phyloP scores from a whole-genome alignment of 2,888 invertebrate species.

The Nomada ruficornis region DNA sequence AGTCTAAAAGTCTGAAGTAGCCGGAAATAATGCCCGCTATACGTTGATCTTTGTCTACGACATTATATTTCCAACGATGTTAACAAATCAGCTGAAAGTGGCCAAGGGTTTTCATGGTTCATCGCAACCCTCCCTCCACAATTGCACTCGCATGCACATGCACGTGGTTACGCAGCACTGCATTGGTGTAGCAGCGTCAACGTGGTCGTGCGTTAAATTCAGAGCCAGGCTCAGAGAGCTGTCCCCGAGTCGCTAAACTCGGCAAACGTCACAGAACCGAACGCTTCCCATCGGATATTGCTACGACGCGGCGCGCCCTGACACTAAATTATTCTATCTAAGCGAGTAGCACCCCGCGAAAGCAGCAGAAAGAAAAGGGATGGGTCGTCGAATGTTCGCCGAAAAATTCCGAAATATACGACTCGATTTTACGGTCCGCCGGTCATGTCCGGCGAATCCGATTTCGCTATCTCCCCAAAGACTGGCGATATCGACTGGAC shows the following conservation, averaged over 20 bases:
- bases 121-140: too few species aligned
- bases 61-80: not conserved
- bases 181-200: not conserved
- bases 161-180: not conserved
- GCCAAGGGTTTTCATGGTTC: too few species aligned
- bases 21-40: not conserved
- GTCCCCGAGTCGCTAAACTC: too few species aligned
- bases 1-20: too few species aligned
- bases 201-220: not conserved
- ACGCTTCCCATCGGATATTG: not conserved
- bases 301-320: too few species aligned
- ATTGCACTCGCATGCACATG: not conserved
- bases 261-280: not conserved
- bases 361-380: not conserved
- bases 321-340: constrained; percentile 8
- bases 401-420: constrained; percentile 69
- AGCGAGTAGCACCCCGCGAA: not conserved
- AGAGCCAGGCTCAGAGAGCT: not conserved
- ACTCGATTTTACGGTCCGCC: constrained; percentile 70
- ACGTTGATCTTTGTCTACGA: not conserved
- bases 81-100: too few species aligned
- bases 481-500: constrained; percentile 63
- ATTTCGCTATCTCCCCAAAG: constrained; percentile 63
- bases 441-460: constrained; percentile 67
- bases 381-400: constrained; percentile 11